Base-by-base conservation (phyloP, 2,113 vertebrate genomes). In the rat (Rattus norvegicus) region DNA sequence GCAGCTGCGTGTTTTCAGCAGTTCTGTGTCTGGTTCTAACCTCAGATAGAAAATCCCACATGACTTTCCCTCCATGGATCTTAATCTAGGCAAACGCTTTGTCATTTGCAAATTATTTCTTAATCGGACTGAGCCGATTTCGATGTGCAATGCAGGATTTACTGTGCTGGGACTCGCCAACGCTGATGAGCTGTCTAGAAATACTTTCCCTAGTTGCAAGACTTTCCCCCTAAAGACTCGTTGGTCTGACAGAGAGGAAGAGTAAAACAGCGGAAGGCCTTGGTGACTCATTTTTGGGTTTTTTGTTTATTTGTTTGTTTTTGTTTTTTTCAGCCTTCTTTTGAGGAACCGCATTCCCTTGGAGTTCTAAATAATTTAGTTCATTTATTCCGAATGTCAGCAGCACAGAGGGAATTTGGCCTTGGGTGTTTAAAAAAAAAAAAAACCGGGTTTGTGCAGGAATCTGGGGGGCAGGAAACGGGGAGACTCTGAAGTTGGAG, bases 341-440 rank as follows among this genome's bases (percentile, higher is more conserved):
- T 39, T 14, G 95, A 98, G 95, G 54, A 92, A 19, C 49, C 0
- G 5, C 16, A 47, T 12, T 65, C 19, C 36, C 72, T 63, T 17
- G 72, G 88, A 97, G 96, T 98, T 98, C 91, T 97, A 97, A 93
- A 96, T 92, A 92, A 91, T 98, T 97, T 97, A 90, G 92, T 96
- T 97, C 97, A 97, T 95, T 94, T 92, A 89, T 76, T 93, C 36
- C 24, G 88, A 93, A 94, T 93, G 94, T 97, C 81, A 30, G 96
- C 95, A 96, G 95, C 83, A 85, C 95, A 96, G 97, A 97, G 97
- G 97, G 94, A 95, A 72, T 95, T 91, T 76, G 97, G 92, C 95
- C 96, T 97, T 96, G 88, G 96, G 75, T 95, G 81, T n/a, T n/a
- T n/a, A n/a, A n/a, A n/a, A n/a, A n/a, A n/a, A n/a, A n/a, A 1